These are phyloP conservation scores for Pseudachorutes palmiensis DNA, from an alignment of 1,140 invertebrate species.

Conservation along the genomic window DNA sequence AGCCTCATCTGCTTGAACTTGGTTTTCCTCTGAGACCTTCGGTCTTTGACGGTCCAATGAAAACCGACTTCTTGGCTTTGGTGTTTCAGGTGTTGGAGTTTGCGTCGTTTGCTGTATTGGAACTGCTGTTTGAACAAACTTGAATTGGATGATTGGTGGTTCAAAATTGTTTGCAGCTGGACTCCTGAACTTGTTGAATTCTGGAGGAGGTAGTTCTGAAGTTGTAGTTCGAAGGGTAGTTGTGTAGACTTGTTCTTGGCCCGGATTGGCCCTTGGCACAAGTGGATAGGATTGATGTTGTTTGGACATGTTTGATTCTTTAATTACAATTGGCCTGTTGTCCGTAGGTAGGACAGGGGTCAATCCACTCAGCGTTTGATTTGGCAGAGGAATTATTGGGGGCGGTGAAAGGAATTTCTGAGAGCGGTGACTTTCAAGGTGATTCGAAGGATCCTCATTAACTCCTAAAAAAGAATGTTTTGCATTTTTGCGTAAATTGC, in stretches of 20 bases:
- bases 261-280: background rate
- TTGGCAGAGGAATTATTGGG: background rate
- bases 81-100: background rate
- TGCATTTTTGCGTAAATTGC: background rate
- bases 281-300: slow-evolving; percentile 12
- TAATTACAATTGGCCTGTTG: slow-evolving; percentile 28
- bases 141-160: background rate
- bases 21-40: too few species aligned
- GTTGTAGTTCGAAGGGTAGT: background rate
- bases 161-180: background rate
- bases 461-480: background rate
- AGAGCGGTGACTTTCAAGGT: background rate
- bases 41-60: too few species aligned
- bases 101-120: background rate
- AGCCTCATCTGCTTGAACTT: too few species aligned
- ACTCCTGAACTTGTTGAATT: background rate
- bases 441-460: background rate
- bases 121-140: background rate
- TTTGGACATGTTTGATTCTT: slow-evolving; percentile 26
- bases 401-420: background rate
- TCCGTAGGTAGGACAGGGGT: background rate
- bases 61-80: background rate
- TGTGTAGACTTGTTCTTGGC: background rate
- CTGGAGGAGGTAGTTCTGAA: background rate
- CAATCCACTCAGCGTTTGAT: background rate